Evolutionary conservation across 2,113 vertebrate genomes (phyloP), one percentile per base, ranked within the genome.

Genomic region (Clarias magur): DNA sequence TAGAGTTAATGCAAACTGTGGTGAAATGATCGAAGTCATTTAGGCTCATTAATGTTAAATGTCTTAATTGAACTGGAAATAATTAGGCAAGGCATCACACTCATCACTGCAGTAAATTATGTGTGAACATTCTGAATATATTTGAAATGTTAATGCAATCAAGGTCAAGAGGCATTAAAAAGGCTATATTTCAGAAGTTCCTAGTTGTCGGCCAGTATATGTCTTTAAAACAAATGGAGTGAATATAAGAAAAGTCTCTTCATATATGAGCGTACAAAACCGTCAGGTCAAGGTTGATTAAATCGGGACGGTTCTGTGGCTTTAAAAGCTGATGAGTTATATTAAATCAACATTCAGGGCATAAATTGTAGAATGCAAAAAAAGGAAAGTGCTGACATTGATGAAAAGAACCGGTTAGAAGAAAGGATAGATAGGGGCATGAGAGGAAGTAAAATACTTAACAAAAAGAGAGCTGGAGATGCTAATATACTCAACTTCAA

Each of bases 61-160:
- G 81, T 42, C 82, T 86, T 88, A 86, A 90, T 84, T 90, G 86
- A 90, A 88, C 85, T 86, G 70, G 75, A 86, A 88, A 84, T 90
- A 86, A 88, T 84, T 90, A 88, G 42, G 23, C 59, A 62, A 30
- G 34, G 63, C 82, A 90, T 86, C 86, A 54, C 48, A 86, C 21
- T 84, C 76, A 90, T 81, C 81, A 68, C 70, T 54, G 81, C n/a
- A 59, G 78, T 63, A 76, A 86, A 86, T 88, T 82, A 86, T 57
- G 62, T 73, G 76, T 86, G 38, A 59, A 38, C 79, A 86, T 70
- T 90, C 62, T 84, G 48, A 86, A 88, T 84, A 86, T 78, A 86
- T 88, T 75, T 84, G 21, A 88, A 88, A 90, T 48, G 79, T 76
- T 83, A 86, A 88, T 54, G 84, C 81, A 88, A 88, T 90, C 84